Conservation (phyloP, 2,797 vertebrate species). For the Pipistrellus pygmaeus region DNA sequence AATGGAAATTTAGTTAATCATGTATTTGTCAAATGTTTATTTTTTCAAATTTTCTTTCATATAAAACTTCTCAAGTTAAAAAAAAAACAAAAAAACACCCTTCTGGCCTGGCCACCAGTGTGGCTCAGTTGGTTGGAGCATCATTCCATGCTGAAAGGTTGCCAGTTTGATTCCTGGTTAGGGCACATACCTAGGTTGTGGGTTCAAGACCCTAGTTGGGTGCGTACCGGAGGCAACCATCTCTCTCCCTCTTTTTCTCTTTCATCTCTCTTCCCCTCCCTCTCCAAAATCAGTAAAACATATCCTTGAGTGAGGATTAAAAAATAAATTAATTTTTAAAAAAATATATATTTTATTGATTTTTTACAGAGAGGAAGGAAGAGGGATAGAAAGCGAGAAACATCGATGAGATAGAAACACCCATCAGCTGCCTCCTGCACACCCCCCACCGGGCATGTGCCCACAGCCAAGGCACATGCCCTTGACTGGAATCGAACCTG, state of each 20-base stretch:
- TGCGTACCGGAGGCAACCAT: not conserved
- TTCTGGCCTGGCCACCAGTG: not conserved
- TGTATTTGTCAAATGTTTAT: slow-evolving; percentile 19
- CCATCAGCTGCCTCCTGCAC: no score
- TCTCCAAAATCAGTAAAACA: not conserved
- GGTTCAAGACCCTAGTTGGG: not conserved
- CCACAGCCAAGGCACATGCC: no score
- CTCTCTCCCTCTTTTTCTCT: not conserved
- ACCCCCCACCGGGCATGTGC: no score
- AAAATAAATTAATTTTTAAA: not conserved
- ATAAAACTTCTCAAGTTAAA: slow-evolving; percentile 8
- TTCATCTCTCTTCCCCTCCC: not conserved
- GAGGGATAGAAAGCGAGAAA: no score
- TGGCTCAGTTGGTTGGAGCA: not conserved
- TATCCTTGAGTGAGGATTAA: not conserved
- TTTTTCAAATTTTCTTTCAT: slow-evolving; percentile 47
- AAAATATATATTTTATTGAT: no score
- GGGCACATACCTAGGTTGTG: not conserved
- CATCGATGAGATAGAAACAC: no score
- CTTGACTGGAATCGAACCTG: no score
- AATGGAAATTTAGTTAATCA: slow-evolving; percentile 14
- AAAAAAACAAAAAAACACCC: not conserved
- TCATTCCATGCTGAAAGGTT: not conserved
- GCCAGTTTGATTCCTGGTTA: not conserved
- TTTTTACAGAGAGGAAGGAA: no score